Evolutionary conservation across 2,797 vertebrate genomes (phyloP).

Genomic region (Periparus ater): DNA sequence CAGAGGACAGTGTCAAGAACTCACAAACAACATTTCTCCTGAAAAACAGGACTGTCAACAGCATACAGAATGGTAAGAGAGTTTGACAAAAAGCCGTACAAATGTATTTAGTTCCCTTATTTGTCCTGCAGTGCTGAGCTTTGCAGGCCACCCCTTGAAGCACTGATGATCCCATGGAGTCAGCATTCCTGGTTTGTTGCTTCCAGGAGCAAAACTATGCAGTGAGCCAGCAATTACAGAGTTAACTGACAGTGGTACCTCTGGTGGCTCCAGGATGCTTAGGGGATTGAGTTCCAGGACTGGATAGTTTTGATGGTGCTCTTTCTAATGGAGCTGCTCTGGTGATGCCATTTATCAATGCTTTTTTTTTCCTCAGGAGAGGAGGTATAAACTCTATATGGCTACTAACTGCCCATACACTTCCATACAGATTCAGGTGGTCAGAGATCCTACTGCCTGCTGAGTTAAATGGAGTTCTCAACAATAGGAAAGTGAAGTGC

Average conservation of each 20-base stretch:
- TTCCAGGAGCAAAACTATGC: neutral
- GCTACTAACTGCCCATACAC: neutral
- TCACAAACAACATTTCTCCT: neutral
- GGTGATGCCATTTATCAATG: neutral
- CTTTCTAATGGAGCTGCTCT: neutral
- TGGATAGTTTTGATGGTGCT: neutral
- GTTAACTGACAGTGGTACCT: neutral
- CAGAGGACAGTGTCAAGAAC: neutral
- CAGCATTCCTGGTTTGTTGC: neutral
- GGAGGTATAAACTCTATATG: neutral
- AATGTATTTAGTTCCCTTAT: neutral
- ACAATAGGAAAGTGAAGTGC: slow-evolving; percentile 32
- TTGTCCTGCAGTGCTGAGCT: neutral
- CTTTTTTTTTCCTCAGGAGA: slow-evolving; percentile 18
- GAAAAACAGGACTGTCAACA: neutral
- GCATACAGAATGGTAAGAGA: neutral
- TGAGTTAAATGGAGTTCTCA: neutral
- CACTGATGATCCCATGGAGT: neutral
- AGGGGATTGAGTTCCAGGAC: neutral
- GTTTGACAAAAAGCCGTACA: neutral
- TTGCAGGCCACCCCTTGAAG: neutral
- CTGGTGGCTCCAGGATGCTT: neutral
- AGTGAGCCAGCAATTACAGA: neutral
- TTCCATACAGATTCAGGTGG: neutral
- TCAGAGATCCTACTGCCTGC: neutral